Evolutionary conservation across 2,888 invertebrate species (phyloP).

Genomic region (Torymus aiolomorphi): DNA sequence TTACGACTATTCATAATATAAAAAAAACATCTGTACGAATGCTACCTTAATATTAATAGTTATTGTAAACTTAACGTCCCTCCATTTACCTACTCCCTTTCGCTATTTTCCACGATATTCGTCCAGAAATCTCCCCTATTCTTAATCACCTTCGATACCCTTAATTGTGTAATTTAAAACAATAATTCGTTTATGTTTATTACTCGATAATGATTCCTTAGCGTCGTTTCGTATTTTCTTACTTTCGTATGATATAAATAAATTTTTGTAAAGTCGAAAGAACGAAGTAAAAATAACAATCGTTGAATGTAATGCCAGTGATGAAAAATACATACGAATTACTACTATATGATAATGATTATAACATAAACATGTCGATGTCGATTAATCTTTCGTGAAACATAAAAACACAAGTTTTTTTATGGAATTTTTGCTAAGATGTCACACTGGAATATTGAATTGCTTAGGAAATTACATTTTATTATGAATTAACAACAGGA

Average conservation of each 20-base stretch:
- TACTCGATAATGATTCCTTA: slow-evolving; percentile 70
- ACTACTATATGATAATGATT: slow-evolving; percentile 64
- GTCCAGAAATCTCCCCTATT: slow-evolving; percentile 50
- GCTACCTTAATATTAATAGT: slow-evolving; percentile 74
- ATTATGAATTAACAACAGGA: slow-evolving; percentile 41
- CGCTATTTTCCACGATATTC: slow-evolving; percentile 54
- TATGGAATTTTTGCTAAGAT: slow-evolving; percentile 65
- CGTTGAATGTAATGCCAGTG: slow-evolving; percentile 70
- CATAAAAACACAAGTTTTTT: slow-evolving; percentile 50
- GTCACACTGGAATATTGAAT: slow-evolving; percentile 40
- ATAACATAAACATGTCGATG: slow-evolving; percentile 52
- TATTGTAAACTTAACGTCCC: slow-evolving; percentile 72
- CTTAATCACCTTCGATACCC: slow-evolving; percentile 58
- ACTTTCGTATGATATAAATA: slow-evolving; percentile 73
- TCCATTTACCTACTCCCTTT: slow-evolving; percentile 59
- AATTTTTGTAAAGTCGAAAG: slow-evolving; percentile 71
- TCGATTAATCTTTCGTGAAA: slow-evolving; percentile 56
- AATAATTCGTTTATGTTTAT: slow-evolving; percentile 70
- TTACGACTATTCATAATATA: slow-evolving; percentile 72
- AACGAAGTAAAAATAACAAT: slow-evolving; percentile 65
- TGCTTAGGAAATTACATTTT: slow-evolving; percentile 42
- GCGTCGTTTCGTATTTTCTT: slow-evolving; percentile 75
- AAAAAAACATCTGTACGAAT: slow-evolving; percentile 73
- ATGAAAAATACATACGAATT: slow-evolving; percentile 68
- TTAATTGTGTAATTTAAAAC: slow-evolving; percentile 67